Evolutionary conservation across 2,888 invertebrate species (phyloP).

Genomic region (Euzetes globulus): DNA sequence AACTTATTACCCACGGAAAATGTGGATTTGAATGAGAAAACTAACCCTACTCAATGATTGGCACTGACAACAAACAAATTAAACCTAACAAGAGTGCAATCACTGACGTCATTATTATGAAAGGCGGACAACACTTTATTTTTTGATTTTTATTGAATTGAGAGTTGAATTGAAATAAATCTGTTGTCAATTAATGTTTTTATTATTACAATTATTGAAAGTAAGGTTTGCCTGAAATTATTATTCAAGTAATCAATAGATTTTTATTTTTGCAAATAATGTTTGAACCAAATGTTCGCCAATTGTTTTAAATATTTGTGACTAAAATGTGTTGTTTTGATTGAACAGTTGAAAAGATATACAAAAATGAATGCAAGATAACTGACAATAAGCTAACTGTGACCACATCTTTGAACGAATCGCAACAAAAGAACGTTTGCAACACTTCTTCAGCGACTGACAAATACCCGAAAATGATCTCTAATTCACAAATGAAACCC

Average conservation of each 20-base stretch:
- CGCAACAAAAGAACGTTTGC: background rate
- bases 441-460: background rate
- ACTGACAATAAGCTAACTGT: constrained; percentile 4
- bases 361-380: background rate
- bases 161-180: background rate
- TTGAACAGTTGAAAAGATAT: too few species aligned
- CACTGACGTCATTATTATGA: background rate
- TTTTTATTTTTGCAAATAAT: too few species aligned
- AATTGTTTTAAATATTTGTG: too few species aligned
- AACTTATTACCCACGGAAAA: too few species aligned
- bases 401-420: background rate
- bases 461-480: constrained; percentile 12
- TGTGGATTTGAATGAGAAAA: too few species aligned
- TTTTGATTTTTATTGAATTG: background rate
- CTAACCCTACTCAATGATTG: too few species aligned
- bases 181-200: background rate
- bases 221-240: too few species aligned
- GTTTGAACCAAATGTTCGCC: too few species aligned
- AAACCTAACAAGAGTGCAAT: background rate
- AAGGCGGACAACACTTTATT: constrained; percentile 1
- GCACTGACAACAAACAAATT: background rate
- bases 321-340: too few species aligned
- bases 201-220: background rate
- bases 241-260: too few species aligned
- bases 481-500: background rate